Evolutionary conservation across 92 coral and sea anemone species (phyloP), one percentile per base, ranked within the genome.

Genomic region (Epizoanthus rinbou): DNA sequence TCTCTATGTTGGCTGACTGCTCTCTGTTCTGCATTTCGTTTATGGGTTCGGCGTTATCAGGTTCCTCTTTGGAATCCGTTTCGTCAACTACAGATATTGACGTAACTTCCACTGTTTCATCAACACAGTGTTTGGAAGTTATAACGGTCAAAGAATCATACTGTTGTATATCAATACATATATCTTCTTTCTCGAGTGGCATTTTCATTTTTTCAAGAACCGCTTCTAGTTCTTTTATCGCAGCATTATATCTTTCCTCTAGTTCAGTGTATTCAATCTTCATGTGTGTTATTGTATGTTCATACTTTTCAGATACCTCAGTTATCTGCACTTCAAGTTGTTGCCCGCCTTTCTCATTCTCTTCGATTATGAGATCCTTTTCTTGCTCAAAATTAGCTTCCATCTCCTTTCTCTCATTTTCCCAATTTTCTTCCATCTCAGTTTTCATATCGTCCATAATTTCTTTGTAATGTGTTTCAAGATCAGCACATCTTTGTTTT

Each of bases 251-350:
- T 43, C 85, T 63, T 64, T 88, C 84, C 43, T 91, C 91, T n/a
- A 89, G 60, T 24, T 84, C 70, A 22, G 90, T 90, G 28, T 70
- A 65, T 54, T 91, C 97, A 37, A 81, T 78, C 59, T 87, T 91
- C 58, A 86, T 28, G 14, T 86, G 93, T 8, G 91, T 72, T 8
- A 91, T 23, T 21, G 78, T 76, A 13, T 70, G 53, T 76, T 93
- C 93, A 74, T 88, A 89, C 16, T 82, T 84, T 74, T 89, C 85
- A 5, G 78, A 79, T 33, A 89, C 25, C 56, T 80, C 85, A 10
- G 75, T 79, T 3, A 88, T 69, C 57, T 90, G 88, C 8, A 64
- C 43, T 71, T 94, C 94, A 45, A 84, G 81, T 24, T 76, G 82
- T 23, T 88, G 81, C 28, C 79, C 54, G 19, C 69, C 71, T 28